Evolutionary conservation across 2,888 invertebrate genomes (phyloP).

Genomic region (Prosopocoilus inquinatus): DNA sequence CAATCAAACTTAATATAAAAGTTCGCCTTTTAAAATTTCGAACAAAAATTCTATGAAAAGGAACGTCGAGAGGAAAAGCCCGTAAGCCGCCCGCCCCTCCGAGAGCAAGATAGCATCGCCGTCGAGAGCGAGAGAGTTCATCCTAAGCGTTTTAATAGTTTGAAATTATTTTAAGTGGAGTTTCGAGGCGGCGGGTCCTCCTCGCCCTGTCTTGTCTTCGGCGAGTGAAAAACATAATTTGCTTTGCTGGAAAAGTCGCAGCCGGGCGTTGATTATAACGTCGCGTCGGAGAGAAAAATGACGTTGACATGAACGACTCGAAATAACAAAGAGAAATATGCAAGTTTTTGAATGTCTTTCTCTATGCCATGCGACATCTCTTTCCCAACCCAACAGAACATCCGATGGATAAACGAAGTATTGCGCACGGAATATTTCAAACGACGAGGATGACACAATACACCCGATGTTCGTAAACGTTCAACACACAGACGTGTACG

Average conservation of each 20-base stretch:
- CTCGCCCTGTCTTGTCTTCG: neutral
- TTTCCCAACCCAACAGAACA: no score
- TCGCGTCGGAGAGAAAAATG: no score
- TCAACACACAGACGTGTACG: neutral
- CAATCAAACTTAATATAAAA: slow-evolving; percentile 21
- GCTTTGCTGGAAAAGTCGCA: no score
- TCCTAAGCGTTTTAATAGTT: slow-evolving; percentile 27
- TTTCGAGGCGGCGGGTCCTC: no score
- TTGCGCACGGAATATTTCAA: no score
- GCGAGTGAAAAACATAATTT: no score
- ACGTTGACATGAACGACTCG: no score
- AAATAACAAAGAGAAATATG: no score
- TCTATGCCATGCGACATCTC: no score
- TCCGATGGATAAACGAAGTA: no score
- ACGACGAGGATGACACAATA: neutral
- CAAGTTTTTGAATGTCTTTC: no score
- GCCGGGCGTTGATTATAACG: no score
- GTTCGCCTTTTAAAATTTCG: slow-evolving; percentile 15
- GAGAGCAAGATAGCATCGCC: slow-evolving; percentile 12
- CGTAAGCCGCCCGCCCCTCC: slow-evolving; percentile 17
- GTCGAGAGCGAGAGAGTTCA: slow-evolving; percentile 6
- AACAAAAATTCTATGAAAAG: slow-evolving; percentile 21
- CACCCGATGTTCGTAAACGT: neutral
- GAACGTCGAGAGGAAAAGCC: slow-evolving; percentile 17
- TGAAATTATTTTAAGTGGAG: slow-evolving; percentile 24